A percentile compares a stretch with the other conserved stretches of the same genome.
Conservation (phyloP, 64 coral and sea anemone genomes). For the Exaiptasia diaphana region DNA sequence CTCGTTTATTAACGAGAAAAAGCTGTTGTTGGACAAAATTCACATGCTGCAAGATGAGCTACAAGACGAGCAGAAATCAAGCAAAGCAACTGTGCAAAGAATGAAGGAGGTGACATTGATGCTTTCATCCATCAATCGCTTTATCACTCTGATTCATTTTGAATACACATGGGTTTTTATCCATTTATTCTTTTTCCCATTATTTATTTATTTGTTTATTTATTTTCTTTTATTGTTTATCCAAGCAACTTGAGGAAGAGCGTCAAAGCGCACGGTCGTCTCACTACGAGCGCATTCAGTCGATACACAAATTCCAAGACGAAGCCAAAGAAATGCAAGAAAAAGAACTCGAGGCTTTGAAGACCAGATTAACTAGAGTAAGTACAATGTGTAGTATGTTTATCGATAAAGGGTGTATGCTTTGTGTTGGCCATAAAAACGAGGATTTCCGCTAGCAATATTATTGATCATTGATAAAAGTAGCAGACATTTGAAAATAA, state of each 20-base stretch:
- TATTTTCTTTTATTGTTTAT: background rate
- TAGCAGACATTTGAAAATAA: too few species aligned
- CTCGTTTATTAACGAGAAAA: slow-evolving; percentile 35
- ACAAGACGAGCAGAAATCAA: slow-evolving; percentile 55
- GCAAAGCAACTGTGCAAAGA: slow-evolving; percentile 62
- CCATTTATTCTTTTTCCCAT: background rate
- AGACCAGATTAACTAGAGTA: slow-evolving; percentile 52
- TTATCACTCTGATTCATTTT: too few species aligned
- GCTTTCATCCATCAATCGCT: too few species aligned
- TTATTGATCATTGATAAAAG: too few species aligned
- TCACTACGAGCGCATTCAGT: slow-evolving; percentile 78
- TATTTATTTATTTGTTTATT: background rate
- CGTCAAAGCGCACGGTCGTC: slow-evolving; percentile 83
- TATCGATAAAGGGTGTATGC: too few species aligned
- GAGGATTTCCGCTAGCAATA: too few species aligned
- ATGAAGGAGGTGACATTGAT: slow-evolving; percentile 74
- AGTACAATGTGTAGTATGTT: background rate
- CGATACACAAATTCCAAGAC: slow-evolving; percentile 90
- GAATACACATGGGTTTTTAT: too few species aligned
- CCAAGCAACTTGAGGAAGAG: slow-evolving; percentile 83
- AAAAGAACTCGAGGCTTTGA: slow-evolving; percentile 59
- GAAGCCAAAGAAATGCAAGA: slow-evolving; percentile 79
- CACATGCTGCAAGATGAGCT: slow-evolving; percentile 65
- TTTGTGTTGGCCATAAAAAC: too few species aligned
- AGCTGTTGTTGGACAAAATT: slow-evolving; percentile 66